Conservation (phyloP, 2,888 invertebrate genomes). For the Polietes domitor region DNA sequence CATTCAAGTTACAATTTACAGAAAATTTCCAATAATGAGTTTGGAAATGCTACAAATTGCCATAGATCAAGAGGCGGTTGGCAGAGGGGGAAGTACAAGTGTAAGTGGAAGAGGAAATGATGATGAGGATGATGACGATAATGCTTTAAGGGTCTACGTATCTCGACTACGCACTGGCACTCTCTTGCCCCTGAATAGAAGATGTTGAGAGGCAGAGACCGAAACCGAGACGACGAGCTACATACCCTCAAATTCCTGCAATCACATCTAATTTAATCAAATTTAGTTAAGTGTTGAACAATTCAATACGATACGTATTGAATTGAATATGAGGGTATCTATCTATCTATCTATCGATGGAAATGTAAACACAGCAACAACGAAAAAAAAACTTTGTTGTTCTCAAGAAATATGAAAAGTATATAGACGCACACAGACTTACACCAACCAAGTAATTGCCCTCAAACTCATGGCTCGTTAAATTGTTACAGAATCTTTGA, state of each 20-base stretch:
- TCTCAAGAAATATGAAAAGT: slow-evolving; percentile 1
- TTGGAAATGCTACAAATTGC: slow-evolving; percentile 3
- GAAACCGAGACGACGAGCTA: no score
- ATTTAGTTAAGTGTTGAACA: slow-evolving; percentile 14
- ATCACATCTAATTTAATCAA: slow-evolving; percentile 16
- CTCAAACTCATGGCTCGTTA: background rate
- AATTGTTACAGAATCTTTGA: no score
- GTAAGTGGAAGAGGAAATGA: background rate
- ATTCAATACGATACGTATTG: background rate
- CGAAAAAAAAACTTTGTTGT: background rate
- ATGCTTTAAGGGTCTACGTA: background rate
- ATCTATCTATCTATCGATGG: no score
- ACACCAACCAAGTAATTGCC: slow-evolving; percentile 7
- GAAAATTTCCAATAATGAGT: background rate
- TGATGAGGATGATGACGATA: background rate
- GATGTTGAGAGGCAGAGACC: no score
- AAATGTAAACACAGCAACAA: slow-evolving; percentile 1
- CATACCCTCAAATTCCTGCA: background rate
- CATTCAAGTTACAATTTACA: background rate
- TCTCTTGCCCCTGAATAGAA: no score
- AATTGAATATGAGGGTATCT: slow-evolving; percentile 11
- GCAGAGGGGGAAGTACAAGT: background rate
- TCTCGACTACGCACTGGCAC: background rate
- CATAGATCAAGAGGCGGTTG: background rate
- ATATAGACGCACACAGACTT: no score